Percentiles rank a stretch among this genome's conserved stretches.
Conservation (phyloP, 1,140 invertebrate species). For the Yoshiicerus persimilis region DNA sequence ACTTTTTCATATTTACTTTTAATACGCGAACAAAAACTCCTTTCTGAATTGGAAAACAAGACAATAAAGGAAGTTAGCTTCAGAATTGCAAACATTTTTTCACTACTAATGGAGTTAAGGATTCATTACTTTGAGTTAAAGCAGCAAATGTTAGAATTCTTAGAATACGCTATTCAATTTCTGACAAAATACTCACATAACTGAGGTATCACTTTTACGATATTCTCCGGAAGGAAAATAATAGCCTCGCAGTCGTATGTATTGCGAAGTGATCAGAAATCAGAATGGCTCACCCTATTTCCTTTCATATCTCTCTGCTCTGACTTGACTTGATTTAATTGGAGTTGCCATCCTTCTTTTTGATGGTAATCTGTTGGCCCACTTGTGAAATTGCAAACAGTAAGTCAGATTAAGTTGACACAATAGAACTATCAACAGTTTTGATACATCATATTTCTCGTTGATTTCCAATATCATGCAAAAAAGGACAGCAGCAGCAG, state of each 20-base stretch:
- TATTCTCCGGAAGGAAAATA: neutral
- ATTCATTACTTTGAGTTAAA: too few species aligned
- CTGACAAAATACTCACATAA: neutral
- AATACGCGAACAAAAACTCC: too few species aligned
- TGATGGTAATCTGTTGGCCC: neutral
- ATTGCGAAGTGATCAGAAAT: neutral
- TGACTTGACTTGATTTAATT: neutral
- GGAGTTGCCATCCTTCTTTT: neutral
- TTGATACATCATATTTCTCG: neutral
- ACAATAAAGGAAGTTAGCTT: too few species aligned
- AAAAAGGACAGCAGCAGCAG: neutral
- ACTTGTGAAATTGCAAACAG: neutral
- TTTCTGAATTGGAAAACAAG: too few species aligned
- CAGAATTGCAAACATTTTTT: too few species aligned
- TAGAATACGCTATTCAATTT: neutral
- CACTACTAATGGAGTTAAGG: too few species aligned
- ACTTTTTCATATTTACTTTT: too few species aligned
- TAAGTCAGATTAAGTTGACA: neutral
- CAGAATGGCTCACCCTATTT: neutral
- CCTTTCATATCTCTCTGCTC: neutral
- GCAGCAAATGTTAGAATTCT: neutral
- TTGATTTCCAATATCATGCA: slow-evolving; percentile 7
- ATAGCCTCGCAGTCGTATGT: neutral
- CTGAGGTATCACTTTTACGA: neutral
- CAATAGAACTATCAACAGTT: neutral